These are phyloP conservation scores for Lysiphlebus fabarum DNA, from an alignment of 1,140 invertebrate species.

Conservation along the genomic window DNA sequence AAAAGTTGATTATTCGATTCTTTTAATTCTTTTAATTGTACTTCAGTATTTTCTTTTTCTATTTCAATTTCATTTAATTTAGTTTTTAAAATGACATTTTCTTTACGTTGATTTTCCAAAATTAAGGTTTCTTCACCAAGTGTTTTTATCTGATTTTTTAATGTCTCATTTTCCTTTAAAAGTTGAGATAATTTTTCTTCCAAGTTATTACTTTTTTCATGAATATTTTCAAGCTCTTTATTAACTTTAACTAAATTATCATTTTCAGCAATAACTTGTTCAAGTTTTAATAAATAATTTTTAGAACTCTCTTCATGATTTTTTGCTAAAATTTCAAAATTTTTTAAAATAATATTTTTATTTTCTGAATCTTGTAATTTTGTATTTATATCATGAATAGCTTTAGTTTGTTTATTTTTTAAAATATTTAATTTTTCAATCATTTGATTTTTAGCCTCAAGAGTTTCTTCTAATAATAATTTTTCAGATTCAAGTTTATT, in stretches of 20 bases:
- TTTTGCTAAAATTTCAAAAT: conserved; percentile 13
- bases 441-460: conserved; percentile 26
- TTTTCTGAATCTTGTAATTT: conserved; percentile 26
- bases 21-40: conserved; percentile 33
- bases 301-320: conserved; percentile 9
- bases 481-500: background rate
- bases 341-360: conserved; percentile 19
- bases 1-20: conserved; percentile 36
- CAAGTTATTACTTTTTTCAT: conserved; percentile 12
- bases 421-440: conserved; percentile 32
- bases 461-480: conserved; percentile 2
- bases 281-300: conserved; percentile 21
- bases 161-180: background rate
- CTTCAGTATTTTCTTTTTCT: background rate
- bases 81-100: background rate
- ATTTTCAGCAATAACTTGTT: conserved; percentile 20
- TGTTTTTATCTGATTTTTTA: background rate
- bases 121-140: background rate
- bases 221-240: too few species aligned
- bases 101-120: background rate
- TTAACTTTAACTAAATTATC: background rate
- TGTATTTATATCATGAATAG: conserved; percentile 34
- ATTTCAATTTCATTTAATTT: background rate
- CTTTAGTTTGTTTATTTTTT: conserved; percentile 33
- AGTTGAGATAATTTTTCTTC: conserved; percentile 19